Evolutionary conservation across 2,113 vertebrate genomes (phyloP).

Genomic region (Microtus montanus): DNA sequence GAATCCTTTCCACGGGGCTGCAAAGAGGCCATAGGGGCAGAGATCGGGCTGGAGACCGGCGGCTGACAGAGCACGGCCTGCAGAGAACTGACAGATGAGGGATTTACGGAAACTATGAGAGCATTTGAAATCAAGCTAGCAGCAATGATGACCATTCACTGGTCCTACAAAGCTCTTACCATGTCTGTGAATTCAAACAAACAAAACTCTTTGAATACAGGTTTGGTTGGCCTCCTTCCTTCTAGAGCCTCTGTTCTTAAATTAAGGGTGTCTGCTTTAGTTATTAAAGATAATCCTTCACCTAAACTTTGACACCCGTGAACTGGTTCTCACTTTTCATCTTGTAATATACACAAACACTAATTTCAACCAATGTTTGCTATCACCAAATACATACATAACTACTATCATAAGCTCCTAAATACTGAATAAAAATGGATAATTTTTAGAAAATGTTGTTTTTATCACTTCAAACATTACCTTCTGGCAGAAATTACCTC

Average conservation of each 20-base stretch:
- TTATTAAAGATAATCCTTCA: slow-evolving; percentile 26
- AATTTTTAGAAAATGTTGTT: slow-evolving; percentile 7
- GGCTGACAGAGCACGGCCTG: not conserved
- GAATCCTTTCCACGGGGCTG: not conserved
- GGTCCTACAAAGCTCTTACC: not conserved
- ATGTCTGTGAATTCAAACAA: slow-evolving; percentile 10
- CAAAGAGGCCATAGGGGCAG: not conserved
- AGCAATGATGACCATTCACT: not conserved
- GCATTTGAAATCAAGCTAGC: not conserved
- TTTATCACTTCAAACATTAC: not conserved
- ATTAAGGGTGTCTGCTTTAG: not conserved
- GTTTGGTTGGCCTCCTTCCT: not conserved
- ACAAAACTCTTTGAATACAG: not conserved
- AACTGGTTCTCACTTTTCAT: not conserved
- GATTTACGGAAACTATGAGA: not conserved
- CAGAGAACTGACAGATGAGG: not conserved
- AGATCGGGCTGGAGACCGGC: not conserved
- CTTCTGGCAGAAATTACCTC: slow-evolving; percentile 27
- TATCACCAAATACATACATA: not conserved
- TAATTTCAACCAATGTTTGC: slow-evolving; percentile 38
- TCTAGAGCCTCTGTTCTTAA: slow-evolving; percentile 2
- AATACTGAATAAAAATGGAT: slow-evolving; percentile 39
- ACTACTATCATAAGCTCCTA: slow-evolving; percentile 6
- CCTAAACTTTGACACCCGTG: slow-evolving; percentile 28
- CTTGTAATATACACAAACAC: not conserved